phyloP scores from a whole-genome alignment of 1,140 invertebrate genomes.

The Uloborus diversus region DNA sequence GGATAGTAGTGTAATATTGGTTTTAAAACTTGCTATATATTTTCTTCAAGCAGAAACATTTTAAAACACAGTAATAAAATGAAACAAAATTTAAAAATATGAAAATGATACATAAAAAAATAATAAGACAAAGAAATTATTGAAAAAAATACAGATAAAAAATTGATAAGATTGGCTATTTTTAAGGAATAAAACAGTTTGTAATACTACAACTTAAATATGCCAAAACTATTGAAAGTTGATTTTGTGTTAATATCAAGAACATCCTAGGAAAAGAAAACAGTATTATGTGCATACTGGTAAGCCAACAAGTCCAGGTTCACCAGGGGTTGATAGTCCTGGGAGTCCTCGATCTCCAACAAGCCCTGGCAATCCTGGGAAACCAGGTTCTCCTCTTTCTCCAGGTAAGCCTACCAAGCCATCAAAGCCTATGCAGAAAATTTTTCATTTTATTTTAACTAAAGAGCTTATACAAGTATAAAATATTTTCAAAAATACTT shows the following conservation, averaged over 20 bases:
- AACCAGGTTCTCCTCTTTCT: conserved; percentile 56
- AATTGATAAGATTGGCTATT: too few species aligned
- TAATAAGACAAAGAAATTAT: neutral
- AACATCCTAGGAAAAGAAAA: too few species aligned
- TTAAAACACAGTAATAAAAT: neutral
- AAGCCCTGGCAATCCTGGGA: conserved; percentile 58
- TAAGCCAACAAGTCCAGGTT: conserved; percentile 60
- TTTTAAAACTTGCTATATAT: too few species aligned
- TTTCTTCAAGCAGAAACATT: conserved; percentile 13
- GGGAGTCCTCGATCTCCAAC: conserved; percentile 50
- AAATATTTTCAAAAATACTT: too few species aligned
- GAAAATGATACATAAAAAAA: neutral
- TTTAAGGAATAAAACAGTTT: too few species aligned
- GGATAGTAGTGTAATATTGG: too few species aligned
- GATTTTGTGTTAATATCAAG: too few species aligned
- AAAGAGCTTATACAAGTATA: too few species aligned
- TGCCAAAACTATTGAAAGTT: too few species aligned
- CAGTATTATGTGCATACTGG: conserved; percentile 13
- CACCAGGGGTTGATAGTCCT: conserved; percentile 60
- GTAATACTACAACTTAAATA: too few species aligned
- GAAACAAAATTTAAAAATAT: neutral
- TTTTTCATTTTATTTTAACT: too few species aligned
- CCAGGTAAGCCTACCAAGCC: conserved; percentile 52
- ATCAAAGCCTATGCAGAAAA: neutral
- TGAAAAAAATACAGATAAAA: neutral